Conservation (phyloP, 2,888 invertebrate species). For the Eueremaeus valkanovi region DNA sequence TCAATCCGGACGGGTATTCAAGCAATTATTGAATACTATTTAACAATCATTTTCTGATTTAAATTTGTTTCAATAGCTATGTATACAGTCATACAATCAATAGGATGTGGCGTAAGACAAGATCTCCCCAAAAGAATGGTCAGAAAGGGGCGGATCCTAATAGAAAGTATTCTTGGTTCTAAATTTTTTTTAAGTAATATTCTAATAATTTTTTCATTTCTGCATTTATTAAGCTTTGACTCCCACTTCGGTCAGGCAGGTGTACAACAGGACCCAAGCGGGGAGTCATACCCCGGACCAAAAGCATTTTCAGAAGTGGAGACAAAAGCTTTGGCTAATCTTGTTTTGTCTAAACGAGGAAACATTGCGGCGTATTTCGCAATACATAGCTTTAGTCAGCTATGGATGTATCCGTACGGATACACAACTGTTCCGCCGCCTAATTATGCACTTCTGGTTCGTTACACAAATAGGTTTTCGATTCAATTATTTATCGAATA, state of each 20-base stretch:
- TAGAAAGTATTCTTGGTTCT: slow-evolving; percentile 45
- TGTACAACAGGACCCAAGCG: slow-evolving; percentile 50
- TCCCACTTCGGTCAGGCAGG: slow-evolving; percentile 26
- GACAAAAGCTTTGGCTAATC: slow-evolving; percentile 49
- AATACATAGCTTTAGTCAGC: slow-evolving; percentile 54
- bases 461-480: neutral
- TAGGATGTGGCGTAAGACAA: slow-evolving; percentile 49
- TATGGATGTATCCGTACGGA: slow-evolving; percentile 54
- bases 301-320: slow-evolving; percentile 52
- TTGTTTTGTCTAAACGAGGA: slow-evolving; percentile 45
- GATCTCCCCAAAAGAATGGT: slow-evolving; percentile 34
- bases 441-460: slow-evolving; percentile 46
- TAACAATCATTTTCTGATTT: neutral
- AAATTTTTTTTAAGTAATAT: neutral
- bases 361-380: slow-evolving; percentile 51
- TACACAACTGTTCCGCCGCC: slow-evolving; percentile 49
- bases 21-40: neutral
- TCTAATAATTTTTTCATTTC: neutral
- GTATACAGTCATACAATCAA: slow-evolving; percentile 43
- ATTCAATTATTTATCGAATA: neutral
- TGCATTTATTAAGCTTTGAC: neutral
- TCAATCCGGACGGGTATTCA: slow-evolving; percentile 7
- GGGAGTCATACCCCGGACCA: slow-evolving; percentile 51
- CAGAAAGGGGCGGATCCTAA: slow-evolving; percentile 47
- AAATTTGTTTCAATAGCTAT: slow-evolving; percentile 28